Conservation (phyloP, 2,113 vertebrate genomes). For the Elaphurus davidianus region DNA sequence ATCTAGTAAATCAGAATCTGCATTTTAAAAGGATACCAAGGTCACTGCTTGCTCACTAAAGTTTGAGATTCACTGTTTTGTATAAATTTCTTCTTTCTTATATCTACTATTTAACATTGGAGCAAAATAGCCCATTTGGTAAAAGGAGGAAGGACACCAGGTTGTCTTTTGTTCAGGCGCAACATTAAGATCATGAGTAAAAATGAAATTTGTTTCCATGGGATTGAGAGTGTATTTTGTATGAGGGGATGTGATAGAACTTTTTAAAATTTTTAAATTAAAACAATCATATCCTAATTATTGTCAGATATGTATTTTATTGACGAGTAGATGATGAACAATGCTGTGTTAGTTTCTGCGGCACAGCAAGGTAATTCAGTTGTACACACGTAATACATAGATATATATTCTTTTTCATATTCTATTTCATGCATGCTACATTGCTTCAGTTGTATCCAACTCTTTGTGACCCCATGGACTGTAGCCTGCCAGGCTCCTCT, state of each 20-base stretch:
- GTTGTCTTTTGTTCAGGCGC: not conserved
- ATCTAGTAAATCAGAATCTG: not conserved
- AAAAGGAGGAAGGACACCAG: rapidly evolving
- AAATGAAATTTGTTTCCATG: not conserved
- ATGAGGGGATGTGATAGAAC: not conserved
- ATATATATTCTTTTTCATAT: not conserved
- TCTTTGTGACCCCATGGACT: not conserved
- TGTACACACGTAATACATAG: not conserved
- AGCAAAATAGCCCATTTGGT: not conserved
- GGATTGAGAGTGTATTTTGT: not conserved
- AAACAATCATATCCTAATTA: not conserved
- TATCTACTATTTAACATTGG: not conserved
- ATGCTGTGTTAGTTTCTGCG: not conserved
- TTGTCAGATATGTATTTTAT: not conserved
- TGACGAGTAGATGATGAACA: not conserved
- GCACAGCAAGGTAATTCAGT: not conserved
- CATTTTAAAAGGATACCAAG: not conserved
- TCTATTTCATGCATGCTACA: not conserved
- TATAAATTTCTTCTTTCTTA: not conserved
- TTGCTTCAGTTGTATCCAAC: not conserved
- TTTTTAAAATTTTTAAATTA: not conserved
- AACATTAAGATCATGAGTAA: not conserved
- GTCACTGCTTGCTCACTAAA: not conserved
- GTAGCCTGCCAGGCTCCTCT: not conserved
- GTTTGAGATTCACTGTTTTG: not conserved